Conservation (phyloP, 2,113 vertebrate species). For the Vombatus ursinus region DNA sequence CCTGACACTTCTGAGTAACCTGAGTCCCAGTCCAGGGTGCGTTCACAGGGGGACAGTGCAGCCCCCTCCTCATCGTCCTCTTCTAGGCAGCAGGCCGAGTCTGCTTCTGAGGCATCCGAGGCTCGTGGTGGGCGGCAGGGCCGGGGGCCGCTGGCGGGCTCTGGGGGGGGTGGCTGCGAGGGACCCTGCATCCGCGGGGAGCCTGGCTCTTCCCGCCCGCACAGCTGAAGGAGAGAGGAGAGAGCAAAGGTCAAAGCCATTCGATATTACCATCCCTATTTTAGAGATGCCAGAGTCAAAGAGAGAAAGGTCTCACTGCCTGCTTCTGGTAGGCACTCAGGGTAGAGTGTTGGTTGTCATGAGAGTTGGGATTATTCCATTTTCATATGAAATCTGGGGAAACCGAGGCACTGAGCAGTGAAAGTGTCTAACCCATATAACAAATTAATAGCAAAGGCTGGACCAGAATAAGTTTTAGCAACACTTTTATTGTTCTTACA, state of each 20-base stretch:
- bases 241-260: slow-evolving; percentile 24
- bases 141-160: slow-evolving; percentile 51
- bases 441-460: not conserved
- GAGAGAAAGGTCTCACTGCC: slow-evolving; percentile 7
- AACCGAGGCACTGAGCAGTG: not conserved
- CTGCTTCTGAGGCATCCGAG: slow-evolving; percentile 87
- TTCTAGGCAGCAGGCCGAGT: slow-evolving; percentile 92
- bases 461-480: not conserved
- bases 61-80: slow-evolving; percentile 84
- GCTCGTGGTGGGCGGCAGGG: slow-evolving; percentile 66
- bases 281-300: not conserved
- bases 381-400: not conserved
- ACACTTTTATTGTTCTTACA: not conserved
- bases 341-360: not conserved
- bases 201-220: slow-evolving; percentile 84
- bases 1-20: slow-evolving; percentile 94
- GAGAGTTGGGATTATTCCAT: not conserved
- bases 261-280: not conserved
- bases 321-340: not conserved
- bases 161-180: slow-evolving; percentile 85
- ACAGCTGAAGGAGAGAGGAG: slow-evolving; percentile 82
- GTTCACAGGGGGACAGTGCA: slow-evolving; percentile 85
- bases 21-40: slow-evolving; percentile 93
- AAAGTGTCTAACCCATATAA: not conserved
- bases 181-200: slow-evolving; percentile 89